phyloP scores from a whole-genome alignment of 2,113 vertebrate genomes.

The Peucedramus taeniatus region DNA sequence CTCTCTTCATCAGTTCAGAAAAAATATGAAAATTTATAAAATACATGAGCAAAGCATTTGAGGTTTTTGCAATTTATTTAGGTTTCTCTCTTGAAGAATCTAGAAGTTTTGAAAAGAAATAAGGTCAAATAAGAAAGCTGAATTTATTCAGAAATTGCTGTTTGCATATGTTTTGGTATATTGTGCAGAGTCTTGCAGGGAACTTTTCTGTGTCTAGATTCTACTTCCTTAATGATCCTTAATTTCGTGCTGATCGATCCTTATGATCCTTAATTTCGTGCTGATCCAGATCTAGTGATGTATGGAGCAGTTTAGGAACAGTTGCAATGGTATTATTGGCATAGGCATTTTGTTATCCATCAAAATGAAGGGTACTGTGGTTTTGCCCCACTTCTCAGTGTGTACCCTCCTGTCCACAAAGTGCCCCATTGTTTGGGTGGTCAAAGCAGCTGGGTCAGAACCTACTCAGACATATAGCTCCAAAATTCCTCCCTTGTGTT shows the following conservation, averaged over 20 bases:
- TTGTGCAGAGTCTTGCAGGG: background rate
- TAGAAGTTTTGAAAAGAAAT: background rate
- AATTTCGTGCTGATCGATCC: no score
- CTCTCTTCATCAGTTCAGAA: background rate
- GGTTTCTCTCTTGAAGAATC: constrained; percentile 8
- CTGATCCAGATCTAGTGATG: background rate
- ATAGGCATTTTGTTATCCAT: background rate
- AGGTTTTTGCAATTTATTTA: background rate
- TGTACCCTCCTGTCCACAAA: background rate
- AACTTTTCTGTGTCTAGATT: background rate
- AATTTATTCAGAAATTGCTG: background rate
- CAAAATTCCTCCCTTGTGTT: background rate
- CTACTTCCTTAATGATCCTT: background rate
- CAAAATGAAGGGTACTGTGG: background rate
- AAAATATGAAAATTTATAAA: background rate
- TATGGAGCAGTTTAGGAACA: background rate
- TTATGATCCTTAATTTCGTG: background rate
- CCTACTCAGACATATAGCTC: background rate
- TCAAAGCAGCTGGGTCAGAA: background rate
- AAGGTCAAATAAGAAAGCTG: background rate
- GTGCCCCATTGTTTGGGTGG: background rate
- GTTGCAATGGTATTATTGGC: background rate
- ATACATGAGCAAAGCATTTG: background rate
- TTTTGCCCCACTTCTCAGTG: background rate
- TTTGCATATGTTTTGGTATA: background rate